Evolutionary conservation across 2,888 invertebrate species (phyloP), one percentile per base, ranked within the genome.

Genomic region (Brassicogethes aeneus): DNA sequence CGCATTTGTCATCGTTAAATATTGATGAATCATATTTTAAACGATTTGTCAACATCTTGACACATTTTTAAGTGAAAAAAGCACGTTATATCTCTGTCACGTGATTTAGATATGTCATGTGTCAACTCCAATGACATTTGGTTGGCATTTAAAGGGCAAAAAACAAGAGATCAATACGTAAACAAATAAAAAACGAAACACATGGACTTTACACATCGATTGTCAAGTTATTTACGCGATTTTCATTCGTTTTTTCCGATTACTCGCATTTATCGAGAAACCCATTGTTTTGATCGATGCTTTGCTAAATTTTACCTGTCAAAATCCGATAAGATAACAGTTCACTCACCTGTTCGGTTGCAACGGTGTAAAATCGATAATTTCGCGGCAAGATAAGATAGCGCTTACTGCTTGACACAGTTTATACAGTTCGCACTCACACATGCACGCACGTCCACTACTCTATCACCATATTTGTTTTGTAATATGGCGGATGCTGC

Each of bases 401-500:
- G 23, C 10, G 5, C 7, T 23, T 7, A 23, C 10, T 10, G 23
- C 10, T 23, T 10, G 10, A 12, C 5, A 32, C 14, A 13, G 3
- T 10, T n/a, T n/a, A n/a, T n/a, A n/a, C n/a, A n/a, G n/a, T n/a
- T n/a, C n/a, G n/a, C n/a, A n/a, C n/a, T n/a, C n/a, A 32, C 10
- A 13, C 14, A 32, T 5, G 12, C 13, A 32, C 14, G 3, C 32
- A 12, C 32, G 10, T 10, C 12, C 32, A 32, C 10, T 10, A 12
- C 8, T 5, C 32, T 3, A 23, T 34, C 34, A 17, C 36, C 36
- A 36, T 36, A 17, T 36, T 36, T 36, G 36, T 36, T 36, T 36
- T 17, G 16, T n/a, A 36, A 36, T 36, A 36, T 36, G 36, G 36
- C 36, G 36, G 36, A 36, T 36, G 16, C 36, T 36, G 36, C 8